Percentiles rank a stretch among this genome's conserved stretches.
These are phyloP conservation scores for Brachyopa scutellaris DNA, from an alignment of 2,888 invertebrate genomes.

Conservation along the genomic window DNA sequence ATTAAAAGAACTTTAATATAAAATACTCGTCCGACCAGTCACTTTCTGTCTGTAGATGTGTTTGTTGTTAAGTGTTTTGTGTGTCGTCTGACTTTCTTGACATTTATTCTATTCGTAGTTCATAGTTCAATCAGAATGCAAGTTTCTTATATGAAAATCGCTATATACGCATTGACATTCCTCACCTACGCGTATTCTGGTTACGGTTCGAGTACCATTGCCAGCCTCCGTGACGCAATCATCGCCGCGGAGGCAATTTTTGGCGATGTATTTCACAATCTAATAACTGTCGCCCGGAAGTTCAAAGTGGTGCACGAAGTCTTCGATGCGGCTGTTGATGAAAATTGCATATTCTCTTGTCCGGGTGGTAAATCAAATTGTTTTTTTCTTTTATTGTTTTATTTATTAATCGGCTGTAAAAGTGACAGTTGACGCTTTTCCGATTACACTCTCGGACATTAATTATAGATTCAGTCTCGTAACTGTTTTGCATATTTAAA, in stretches of 20 bases:
- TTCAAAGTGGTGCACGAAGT: constrained; percentile 90
- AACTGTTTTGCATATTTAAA: no score
- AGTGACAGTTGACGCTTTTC: constrained; percentile 35
- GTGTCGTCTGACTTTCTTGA: background rate
- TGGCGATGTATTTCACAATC: constrained; percentile 89
- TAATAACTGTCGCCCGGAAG: constrained; percentile 88
- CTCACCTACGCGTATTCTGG: constrained; percentile 91
- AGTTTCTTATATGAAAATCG: constrained; percentile 88
- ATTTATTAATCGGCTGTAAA: background rate
- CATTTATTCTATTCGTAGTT: background rate
- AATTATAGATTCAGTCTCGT: background rate
- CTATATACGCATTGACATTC: constrained; percentile 89
- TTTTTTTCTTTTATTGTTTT: no score
- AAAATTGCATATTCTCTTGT: constrained; percentile 90
- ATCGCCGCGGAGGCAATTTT: constrained; percentile 91
- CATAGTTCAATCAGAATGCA: constrained; percentile 84
- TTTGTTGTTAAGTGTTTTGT: constrained; percentile 18
- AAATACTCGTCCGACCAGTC: constrained; percentile 40
- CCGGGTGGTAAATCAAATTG: constrained; percentile 87
- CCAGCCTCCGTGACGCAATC: constrained; percentile 90
- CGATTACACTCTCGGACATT: constrained; percentile 13
- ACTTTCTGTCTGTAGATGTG: constrained; percentile 1
- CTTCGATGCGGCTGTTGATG: constrained; percentile 92
- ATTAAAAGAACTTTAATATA: constrained; percentile 7
- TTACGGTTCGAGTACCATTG: constrained; percentile 88